These are phyloP conservation scores for Ailuropoda melanoleuca DNA, from an alignment of 2,113 vertebrate genomes.

Conservation along the genomic window DNA sequence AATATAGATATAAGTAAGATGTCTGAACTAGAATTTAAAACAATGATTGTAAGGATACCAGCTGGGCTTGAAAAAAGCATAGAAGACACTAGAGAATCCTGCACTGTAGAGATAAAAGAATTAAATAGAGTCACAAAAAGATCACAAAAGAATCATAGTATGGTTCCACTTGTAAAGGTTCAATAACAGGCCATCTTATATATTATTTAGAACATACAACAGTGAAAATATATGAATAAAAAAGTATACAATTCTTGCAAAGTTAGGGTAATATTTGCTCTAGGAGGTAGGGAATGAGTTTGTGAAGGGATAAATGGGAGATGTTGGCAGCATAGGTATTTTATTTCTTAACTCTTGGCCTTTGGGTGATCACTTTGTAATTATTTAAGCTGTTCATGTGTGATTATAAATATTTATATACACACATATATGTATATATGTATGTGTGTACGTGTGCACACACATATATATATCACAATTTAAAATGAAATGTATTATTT, in stretches of 20 bases:
- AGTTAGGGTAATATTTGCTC: neutral
- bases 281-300: neutral
- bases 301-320: neutral
- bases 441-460: neutral
- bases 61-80: neutral
- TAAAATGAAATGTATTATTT: neutral
- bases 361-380: neutral
- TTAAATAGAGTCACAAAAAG: neutral
- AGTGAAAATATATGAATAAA: neutral
- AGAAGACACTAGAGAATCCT: neutral
- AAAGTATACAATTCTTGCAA: neutral
- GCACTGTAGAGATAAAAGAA: neutral
- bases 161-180: neutral
- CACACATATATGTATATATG: neutral
- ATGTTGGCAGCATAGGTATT: neutral
- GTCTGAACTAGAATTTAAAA: neutral
- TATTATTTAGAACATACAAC: neutral
- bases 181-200: neutral
- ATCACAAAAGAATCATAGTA: neutral
- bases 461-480: neutral
- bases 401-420: neutral
- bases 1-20: neutral
- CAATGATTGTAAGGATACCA: neutral
- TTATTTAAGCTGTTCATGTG: neutral
- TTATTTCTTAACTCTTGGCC: neutral